Percentiles rank a stretch among this genome's conserved stretches.
phyloP scores from a whole-genome alignment of 2,113 vertebrate genomes.

The Melospiza georgiana region DNA sequence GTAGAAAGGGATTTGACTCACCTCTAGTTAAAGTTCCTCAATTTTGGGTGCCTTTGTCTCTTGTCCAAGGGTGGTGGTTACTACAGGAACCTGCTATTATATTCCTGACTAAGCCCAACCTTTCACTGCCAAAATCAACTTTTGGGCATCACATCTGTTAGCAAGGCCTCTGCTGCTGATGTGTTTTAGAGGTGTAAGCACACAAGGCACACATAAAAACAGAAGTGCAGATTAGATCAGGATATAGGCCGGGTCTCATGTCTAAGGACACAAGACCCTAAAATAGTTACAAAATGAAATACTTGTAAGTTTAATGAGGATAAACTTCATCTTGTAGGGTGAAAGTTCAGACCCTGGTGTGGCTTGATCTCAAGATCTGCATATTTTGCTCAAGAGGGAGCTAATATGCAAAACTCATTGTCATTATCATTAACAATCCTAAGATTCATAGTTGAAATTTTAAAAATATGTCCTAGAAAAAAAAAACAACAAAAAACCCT shows the following conservation, averaged over 20 bases:
- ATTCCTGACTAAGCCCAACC: not conserved
- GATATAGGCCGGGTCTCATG: not conserved
- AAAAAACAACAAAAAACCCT: fast-evolving
- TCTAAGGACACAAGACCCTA: not conserved
- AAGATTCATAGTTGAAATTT: not conserved
- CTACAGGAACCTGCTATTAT: not conserved
- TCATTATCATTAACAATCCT: not conserved
- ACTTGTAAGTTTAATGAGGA: not conserved
- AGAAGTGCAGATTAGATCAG: not conserved
- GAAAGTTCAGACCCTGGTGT: not conserved
- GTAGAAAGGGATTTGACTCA: not conserved
- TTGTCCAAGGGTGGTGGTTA: not conserved
- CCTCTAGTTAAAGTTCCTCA: not conserved
- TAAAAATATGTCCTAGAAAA: not conserved
- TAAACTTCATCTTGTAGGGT: not conserved
- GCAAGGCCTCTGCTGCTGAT: not conserved
- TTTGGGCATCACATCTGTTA: not conserved
- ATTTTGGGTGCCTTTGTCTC: not conserved
- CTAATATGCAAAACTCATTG: not conserved
- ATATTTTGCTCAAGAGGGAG: not conserved
- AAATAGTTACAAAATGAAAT: not conserved
- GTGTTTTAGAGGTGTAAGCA: not conserved
- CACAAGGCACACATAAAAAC: not conserved
- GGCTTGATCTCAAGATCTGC: not conserved
- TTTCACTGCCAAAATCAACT: not conserved